Percentiles rank a stretch among this genome's conserved stretches.
These are phyloP conservation scores for Drosophila sechellia DNA, from an alignment of 1,140 invertebrate genomes.

Conservation along the genomic window DNA sequence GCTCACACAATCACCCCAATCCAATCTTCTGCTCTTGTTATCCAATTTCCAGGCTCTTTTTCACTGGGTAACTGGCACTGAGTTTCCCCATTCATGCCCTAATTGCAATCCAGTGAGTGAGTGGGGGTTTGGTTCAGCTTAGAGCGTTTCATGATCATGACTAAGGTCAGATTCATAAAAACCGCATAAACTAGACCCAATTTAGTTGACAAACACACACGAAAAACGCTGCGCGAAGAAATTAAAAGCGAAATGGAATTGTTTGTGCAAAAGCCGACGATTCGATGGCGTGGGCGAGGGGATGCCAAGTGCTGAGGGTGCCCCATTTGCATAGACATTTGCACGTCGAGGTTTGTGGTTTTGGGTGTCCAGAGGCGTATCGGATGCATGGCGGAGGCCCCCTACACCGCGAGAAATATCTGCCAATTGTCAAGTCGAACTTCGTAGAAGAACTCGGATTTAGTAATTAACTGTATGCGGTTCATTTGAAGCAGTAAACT, in stretches of 20 bases:
- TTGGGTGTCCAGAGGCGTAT: conserved; percentile 56
- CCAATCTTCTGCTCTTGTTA: conserved; percentile 31
- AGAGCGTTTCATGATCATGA: conserved; percentile 72
- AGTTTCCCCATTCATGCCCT: conserved; percentile 50
- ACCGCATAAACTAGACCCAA: conserved; percentile 78
- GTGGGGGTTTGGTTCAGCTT: conserved; percentile 10
- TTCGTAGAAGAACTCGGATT: not conserved
- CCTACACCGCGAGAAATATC: conserved; percentile 11
- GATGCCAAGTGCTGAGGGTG: conserved; percentile 18
- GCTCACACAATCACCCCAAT: conserved; percentile 1
- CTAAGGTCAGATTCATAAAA: conserved; percentile 81
- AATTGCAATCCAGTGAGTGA: conserved; percentile 40
- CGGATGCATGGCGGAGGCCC: conserved; percentile 37
- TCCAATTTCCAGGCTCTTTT: conserved; percentile 32
- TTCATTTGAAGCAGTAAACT: too few species aligned
- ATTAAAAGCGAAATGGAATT: conserved; percentile 60
- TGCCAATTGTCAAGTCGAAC: not conserved
- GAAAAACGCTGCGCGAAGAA: conserved; percentile 47
- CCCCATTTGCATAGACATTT: conserved; percentile 57
- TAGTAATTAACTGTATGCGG: not conserved
- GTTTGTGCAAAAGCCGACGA: conserved; percentile 43
- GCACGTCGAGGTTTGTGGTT: conserved; percentile 55
- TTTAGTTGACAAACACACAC: conserved; percentile 55
- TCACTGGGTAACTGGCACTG: conserved; percentile 47
- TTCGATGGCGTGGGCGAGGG: not conserved